Percentiles rank a stretch among this genome's conserved stretches.
Conservation (phyloP, 2,888 invertebrate genomes). For the Mimachlamys varia region DNA sequence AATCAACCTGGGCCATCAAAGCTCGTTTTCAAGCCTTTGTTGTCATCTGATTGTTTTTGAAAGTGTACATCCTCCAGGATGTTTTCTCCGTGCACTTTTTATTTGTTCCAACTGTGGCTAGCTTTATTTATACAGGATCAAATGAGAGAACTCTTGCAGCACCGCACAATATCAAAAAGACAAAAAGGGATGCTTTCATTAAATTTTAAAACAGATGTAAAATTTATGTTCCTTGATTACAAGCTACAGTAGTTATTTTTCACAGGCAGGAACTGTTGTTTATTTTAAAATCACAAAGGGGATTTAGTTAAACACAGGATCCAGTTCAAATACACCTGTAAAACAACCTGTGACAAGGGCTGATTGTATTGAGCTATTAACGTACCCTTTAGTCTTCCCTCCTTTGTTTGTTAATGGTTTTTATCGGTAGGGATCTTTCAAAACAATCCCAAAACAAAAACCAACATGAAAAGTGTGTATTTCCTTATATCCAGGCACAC, state of each 20-base stretch:
- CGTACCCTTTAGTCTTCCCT: neutral
- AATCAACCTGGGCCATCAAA: constrained; percentile 9
- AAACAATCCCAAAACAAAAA: neutral
- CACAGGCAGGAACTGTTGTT: neutral
- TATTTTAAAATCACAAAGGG: constrained; percentile 5
- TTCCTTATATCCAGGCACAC: neutral
- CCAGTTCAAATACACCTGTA: constrained; percentile 1
- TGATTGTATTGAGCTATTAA: neutral
- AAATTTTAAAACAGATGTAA: constrained; percentile 7
- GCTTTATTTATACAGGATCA: constrained; percentile 7
- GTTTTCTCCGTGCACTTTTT: neutral
- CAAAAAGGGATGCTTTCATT: neutral
- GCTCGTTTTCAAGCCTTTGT: constrained; percentile 5
- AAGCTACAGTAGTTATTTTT: neutral
- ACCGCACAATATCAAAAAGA: neutral
- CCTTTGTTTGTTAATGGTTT: neutral
- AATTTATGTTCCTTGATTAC: neutral
- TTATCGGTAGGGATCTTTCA: neutral
- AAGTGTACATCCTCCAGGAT: constrained; percentile 15
- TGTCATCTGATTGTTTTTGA: constrained; percentile 17
- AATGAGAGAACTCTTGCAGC: constrained; percentile 3
- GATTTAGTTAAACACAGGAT: neutral
- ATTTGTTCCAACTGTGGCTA: neutral
- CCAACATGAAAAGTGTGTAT: neutral
- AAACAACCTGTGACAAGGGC: neutral